phyloP scores from a whole-genome alignment of 2,888 invertebrate genomes.

The Seladonia tumulorum region DNA sequence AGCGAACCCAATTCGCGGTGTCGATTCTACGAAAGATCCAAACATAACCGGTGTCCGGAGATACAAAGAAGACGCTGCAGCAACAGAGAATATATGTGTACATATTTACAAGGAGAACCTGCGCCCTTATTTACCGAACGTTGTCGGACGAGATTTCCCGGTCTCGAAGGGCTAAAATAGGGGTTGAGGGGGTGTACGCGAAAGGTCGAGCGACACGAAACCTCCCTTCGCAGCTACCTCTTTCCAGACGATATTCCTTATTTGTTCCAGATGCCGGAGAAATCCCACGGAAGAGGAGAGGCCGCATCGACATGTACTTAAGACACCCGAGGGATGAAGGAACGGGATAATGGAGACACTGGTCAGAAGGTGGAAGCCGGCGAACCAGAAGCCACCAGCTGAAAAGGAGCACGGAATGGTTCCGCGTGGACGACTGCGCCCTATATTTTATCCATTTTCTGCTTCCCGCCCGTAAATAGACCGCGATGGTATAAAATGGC shows the following conservation, averaged over 20 bases:
- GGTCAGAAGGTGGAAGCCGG: slow-evolving; percentile 24
- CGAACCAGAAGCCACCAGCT: slow-evolving; percentile 6
- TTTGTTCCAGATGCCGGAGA: slow-evolving; percentile 62
- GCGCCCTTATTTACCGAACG: slow-evolving; percentile 51
- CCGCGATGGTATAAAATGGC: slow-evolving; percentile 23
- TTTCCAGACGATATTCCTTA: slow-evolving; percentile 66
- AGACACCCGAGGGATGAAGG: slow-evolving; percentile 35
- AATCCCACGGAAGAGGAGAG: slow-evolving; percentile 16
- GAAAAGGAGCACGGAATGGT: slow-evolving; percentile 29
- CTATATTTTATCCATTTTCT: slow-evolving; percentile 64
- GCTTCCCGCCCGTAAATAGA: slow-evolving; percentile 31
- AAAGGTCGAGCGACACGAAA: slow-evolving; percentile 43
- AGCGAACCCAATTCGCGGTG: slow-evolving; percentile 7
- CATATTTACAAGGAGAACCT: slow-evolving; percentile 48
- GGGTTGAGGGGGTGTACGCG: slow-evolving; percentile 31
- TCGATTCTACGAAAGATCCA: neutral
- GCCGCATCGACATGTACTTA: slow-evolving; percentile 54
- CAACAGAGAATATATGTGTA: slow-evolving; percentile 37
- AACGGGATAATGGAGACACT: slow-evolving; percentile 52
- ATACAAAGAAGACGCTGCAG: slow-evolving; percentile 12
- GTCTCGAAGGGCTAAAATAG: neutral
- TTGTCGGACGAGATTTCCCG: slow-evolving; percentile 37
- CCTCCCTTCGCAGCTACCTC: slow-evolving; percentile 28
- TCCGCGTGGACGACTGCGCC: slow-evolving; percentile 46
- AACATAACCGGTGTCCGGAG: neutral